A percentile compares a stretch with the other conserved stretches of the same genome.
These are phyloP conservation scores for Campylorhamphus procurvoides DNA, from an alignment of 2,113 vertebrate species.

Conservation along the genomic window DNA sequence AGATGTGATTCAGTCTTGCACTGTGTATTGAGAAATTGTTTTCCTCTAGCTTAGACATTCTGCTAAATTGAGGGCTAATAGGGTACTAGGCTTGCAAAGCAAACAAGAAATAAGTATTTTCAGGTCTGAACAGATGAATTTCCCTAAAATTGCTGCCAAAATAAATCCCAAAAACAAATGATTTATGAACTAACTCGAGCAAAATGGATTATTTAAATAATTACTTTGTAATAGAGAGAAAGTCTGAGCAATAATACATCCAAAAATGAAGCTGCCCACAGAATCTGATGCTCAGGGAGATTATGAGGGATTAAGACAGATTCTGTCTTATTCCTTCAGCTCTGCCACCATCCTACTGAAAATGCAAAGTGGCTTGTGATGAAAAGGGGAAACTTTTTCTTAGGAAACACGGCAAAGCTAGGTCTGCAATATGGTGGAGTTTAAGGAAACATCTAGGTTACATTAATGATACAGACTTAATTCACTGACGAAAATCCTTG, in stretches of 20 bases:
- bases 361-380: neutral
- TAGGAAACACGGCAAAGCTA: neutral
- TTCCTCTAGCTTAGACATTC: neutral
- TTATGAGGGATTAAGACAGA: conserved; percentile 53
- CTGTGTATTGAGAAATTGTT: neutral
- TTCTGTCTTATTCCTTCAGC: conserved; percentile 11
- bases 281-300: conserved; percentile 52
- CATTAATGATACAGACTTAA: neutral
- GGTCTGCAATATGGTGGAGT: neutral
- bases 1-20: neutral
- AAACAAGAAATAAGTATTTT: conserved; percentile 19
- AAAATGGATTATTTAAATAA: conserved; percentile 65
- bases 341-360: conserved; percentile 17
- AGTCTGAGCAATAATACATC: conserved; percentile 47
- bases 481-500: neutral
- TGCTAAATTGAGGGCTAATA: conserved; percentile 23
- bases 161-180: conserved; percentile 30
- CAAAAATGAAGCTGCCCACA: conserved; percentile 54
- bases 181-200: conserved; percentile 35
- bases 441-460: neutral
- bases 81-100: neutral
- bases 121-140: neutral
- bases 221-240: conserved; percentile 41
- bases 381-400: neutral
- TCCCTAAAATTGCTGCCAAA: neutral